Percentiles rank a stretch among this genome's conserved stretches.
phyloP scores from a whole-genome alignment of 1,140 invertebrate genomes.

The Apis dorsata region DNA sequence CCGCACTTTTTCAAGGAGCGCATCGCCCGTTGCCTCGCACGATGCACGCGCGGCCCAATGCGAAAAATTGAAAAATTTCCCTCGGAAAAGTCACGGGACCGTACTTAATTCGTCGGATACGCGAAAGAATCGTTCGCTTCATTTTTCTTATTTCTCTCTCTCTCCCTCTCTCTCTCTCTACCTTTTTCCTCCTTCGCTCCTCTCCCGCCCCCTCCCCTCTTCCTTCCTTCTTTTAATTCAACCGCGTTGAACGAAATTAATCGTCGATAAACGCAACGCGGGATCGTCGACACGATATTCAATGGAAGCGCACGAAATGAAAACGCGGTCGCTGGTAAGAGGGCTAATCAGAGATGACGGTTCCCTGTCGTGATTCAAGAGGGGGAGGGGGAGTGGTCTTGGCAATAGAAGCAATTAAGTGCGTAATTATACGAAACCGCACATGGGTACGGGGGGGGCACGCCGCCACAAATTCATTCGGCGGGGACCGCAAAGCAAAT shows the following conservation, averaged over 20 bases:
- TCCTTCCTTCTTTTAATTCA: too few relatives aligned
- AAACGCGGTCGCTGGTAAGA: conserved; percentile 34
- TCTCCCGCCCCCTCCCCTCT: neutral
- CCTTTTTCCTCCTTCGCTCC: neutral
- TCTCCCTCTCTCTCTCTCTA: too few relatives aligned
- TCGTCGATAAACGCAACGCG: neutral
- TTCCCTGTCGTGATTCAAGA: conserved; percentile 50
- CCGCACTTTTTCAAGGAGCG: neutral
- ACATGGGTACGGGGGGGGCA: conserved; percentile 47
- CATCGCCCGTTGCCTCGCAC: neutral
- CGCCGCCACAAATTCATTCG: conserved; percentile 71
- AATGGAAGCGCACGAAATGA: conserved; percentile 32
- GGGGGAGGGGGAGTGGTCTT: conserved; percentile 11
- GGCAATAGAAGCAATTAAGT: conserved; percentile 75
- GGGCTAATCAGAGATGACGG: conserved; percentile 60
- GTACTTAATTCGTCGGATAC: neutral
- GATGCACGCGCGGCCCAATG: neutral
- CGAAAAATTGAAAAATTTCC: neutral
- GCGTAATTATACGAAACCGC: conserved; percentile 74
- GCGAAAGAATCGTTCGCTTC: neutral
- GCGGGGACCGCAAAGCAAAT: conserved; percentile 74
- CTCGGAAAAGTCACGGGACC: neutral
- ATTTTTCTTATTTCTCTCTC: neutral
- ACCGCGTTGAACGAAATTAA: neutral
- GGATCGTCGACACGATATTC: too few relatives aligned